phyloP scores from a whole-genome alignment of 2,113 vertebrate genomes.

The Lycocorax pyrrhopterus region DNA sequence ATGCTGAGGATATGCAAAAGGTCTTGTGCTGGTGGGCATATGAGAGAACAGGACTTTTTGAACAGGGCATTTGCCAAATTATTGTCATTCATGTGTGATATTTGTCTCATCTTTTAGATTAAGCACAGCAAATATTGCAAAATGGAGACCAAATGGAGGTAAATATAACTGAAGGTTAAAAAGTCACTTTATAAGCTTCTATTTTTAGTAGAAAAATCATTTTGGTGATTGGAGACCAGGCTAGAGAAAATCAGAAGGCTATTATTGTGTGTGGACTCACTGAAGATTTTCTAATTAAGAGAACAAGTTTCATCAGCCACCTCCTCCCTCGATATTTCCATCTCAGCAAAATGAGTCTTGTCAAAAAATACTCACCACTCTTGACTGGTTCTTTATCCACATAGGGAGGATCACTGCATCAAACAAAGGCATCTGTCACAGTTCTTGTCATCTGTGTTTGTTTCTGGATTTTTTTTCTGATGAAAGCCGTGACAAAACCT shows the following conservation, averaged over 20 bases:
- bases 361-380: conserved; percentile 6
- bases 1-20: background rate
- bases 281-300: conserved; percentile 19
- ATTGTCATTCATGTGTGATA: background rate
- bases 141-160: background rate
- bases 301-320: background rate
- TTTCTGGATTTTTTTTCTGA: conserved; percentile 31
- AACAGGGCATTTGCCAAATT: background rate
- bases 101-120: background rate
- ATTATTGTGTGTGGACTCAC: background rate
- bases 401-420: background rate
- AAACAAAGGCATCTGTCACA: conserved; percentile 21
- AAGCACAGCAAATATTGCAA: background rate
- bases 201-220: background rate
- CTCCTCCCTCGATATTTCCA: background rate
- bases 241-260: background rate
- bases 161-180: background rate
- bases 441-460: conserved; percentile 13
- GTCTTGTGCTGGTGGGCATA: background rate
- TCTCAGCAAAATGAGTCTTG: background rate
- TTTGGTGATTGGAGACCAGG: background rate
- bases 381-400: background rate
- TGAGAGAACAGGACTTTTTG: background rate
- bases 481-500: conserved; percentile 28
- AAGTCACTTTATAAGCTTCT: background rate